phyloP scores from a whole-genome alignment of 1,140 invertebrate species.

The Drosophila seguyi region DNA sequence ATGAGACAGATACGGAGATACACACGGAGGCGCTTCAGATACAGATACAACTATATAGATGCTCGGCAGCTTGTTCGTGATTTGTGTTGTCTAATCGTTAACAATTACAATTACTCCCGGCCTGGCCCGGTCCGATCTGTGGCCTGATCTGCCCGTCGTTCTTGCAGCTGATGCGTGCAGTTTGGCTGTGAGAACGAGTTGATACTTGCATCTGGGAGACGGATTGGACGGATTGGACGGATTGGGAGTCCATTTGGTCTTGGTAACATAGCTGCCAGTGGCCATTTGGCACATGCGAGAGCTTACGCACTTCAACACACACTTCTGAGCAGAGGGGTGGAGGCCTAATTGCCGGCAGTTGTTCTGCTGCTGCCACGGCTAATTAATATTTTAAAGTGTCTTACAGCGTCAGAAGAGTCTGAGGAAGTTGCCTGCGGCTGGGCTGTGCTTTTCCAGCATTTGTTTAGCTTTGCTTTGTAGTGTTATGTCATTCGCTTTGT shows the following conservation, averaged over 20 bases:
- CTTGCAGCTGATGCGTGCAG: conserved; percentile 58
- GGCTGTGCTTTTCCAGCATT: conserved; percentile 19
- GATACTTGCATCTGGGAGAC: conserved; percentile 10
- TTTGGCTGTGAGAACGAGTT: conserved; percentile 44
- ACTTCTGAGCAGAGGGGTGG: conserved; percentile 28
- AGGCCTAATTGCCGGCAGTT: conserved; percentile 58
- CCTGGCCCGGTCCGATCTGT: conserved; percentile 16
- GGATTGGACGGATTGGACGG: conserved; percentile 11
- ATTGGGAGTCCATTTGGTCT: conserved; percentile 9
- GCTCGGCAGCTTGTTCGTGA: conserved; percentile 72
- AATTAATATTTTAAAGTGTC: conserved; percentile 80
- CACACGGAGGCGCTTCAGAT: conserved; percentile 27
- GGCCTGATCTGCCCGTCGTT: conserved; percentile 29
- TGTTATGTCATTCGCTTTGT: conserved; percentile 65
- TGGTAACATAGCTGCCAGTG: conserved; percentile 4
- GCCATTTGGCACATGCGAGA: conserved; percentile 44
- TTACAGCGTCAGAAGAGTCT: conserved; percentile 40
- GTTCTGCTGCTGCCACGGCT: conserved; percentile 48
- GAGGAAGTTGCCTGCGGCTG: conserved; percentile 4
- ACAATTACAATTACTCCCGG: conserved; percentile 77
- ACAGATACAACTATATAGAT: conserved; percentile 28
- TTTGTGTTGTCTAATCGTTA: conserved; percentile 79
- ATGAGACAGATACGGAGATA: conserved; percentile 21
- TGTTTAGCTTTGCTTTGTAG: conserved; percentile 4
- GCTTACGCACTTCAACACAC: conserved; percentile 78